Evolutionary conservation across 2,113 vertebrate genomes (phyloP).

Genomic region (Pteruthius melanotis): DNA sequence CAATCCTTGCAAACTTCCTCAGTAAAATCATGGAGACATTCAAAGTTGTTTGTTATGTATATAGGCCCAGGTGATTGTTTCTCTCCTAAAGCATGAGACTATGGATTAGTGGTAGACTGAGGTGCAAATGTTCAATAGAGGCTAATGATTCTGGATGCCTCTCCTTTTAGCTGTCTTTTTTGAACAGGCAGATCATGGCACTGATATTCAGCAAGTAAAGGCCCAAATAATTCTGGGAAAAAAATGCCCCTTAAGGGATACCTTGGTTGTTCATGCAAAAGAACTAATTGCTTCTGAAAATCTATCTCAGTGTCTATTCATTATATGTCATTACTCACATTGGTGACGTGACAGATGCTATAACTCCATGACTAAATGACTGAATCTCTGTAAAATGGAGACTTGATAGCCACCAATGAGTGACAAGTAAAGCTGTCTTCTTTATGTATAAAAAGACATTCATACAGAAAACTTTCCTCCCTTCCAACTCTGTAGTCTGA

Average conservation of each 20-base stretch:
- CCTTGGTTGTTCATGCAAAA: background rate
- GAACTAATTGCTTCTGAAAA: constrained; percentile 29
- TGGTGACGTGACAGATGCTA: background rate
- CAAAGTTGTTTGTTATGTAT: background rate
- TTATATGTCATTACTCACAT: background rate
- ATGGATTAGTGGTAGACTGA: background rate
- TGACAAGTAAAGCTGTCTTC: background rate
- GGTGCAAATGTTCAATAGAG: background rate
- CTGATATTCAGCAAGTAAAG: background rate
- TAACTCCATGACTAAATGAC: background rate
- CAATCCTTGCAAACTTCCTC: constrained; percentile 6
- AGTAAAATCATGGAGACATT: background rate
- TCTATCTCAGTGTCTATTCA: background rate
- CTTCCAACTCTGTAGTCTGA: background rate
- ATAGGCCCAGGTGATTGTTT: background rate
- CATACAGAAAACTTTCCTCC: background rate
- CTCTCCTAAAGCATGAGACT: background rate
- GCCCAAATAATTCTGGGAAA: background rate
- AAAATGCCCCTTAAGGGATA: background rate
- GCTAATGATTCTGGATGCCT: background rate
- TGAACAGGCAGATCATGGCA: background rate
- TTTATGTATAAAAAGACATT: background rate
- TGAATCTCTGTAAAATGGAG: constrained; percentile 7
- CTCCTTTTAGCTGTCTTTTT: background rate
- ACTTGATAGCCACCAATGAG: background rate